These are phyloP conservation scores for Microtus richardsoni DNA, from an alignment of 2,113 vertebrate species.

Conservation along the genomic window DNA sequence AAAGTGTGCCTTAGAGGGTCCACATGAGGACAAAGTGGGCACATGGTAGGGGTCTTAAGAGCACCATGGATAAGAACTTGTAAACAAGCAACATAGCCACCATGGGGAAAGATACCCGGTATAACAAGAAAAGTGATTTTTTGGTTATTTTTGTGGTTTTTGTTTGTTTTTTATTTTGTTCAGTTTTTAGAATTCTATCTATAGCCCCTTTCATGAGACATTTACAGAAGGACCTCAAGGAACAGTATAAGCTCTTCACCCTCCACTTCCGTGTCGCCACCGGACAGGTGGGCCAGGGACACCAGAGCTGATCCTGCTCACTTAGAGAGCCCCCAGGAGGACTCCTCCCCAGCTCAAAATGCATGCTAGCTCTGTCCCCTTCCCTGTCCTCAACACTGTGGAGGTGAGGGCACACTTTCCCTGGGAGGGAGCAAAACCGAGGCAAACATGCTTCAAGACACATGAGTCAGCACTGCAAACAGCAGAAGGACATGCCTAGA, in stretches of 20 bases:
- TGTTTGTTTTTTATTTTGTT: neutral
- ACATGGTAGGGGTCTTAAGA: neutral
- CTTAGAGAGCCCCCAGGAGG: neutral
- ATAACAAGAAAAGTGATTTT: neutral
- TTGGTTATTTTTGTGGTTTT: neutral
- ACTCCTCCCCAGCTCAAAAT: neutral
- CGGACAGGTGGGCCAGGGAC: neutral
- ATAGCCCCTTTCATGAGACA: neutral
- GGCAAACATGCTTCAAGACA: conserved; percentile 13
- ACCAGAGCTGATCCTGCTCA: neutral
- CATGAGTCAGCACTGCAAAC: conserved; percentile 4
- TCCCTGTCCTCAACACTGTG: rapidly evolving
- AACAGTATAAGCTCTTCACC: neutral
- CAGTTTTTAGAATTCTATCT: neutral
- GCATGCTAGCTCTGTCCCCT: neutral
- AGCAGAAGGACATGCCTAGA: conserved; percentile 32
- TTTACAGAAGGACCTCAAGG: neutral
- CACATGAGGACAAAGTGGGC: neutral
- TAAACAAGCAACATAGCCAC: neutral
- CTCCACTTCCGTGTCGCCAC: neutral
- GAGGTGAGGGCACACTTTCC: neutral
- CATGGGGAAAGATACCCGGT: neutral
- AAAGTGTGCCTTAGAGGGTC: neutral
- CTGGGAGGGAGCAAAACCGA: neutral
- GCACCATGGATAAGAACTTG: neutral